Conservation (phyloP, 2,888 invertebrate species). For the Caenorhabditis sinica region DNA sequence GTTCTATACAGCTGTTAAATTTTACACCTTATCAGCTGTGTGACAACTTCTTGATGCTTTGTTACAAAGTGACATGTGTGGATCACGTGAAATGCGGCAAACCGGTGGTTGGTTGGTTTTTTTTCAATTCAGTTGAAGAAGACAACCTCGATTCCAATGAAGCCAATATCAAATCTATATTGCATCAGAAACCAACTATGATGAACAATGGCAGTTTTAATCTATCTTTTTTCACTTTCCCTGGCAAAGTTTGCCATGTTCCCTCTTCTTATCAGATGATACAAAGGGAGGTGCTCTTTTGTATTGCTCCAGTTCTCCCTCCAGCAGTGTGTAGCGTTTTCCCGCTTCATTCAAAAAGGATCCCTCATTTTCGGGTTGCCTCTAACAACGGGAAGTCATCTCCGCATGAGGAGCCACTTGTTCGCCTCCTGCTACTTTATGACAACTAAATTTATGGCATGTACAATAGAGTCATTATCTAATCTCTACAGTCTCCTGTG, state of each 20-base stretch:
- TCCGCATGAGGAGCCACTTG: no score
- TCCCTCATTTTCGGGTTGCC: no score
- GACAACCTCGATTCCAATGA: neutral
- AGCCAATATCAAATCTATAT: neutral
- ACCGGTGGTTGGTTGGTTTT: neutral
- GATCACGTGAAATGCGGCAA: constrained; percentile 24
- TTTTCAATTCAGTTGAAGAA: neutral
- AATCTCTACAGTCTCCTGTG: neutral
- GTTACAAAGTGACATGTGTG: constrained; percentile 4
- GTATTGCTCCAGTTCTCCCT: no score
- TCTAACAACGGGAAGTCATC: no score
- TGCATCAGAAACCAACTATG: constrained; percentile 17
- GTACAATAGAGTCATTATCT: neutral
- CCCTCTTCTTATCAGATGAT: no score
- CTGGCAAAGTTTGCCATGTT: neutral
- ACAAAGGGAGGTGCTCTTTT: no score
- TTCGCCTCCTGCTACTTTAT: no score
- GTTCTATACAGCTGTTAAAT: neutral
- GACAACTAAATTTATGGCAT: no score
- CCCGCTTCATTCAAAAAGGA: no score
- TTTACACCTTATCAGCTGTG: constrained; percentile 11
- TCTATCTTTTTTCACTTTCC: neutral
- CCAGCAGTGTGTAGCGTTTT: no score
- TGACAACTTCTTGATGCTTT: neutral
- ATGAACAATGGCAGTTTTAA: neutral